Percentiles rank a stretch among this genome's conserved stretches.
Conservation (phyloP, 2,888 invertebrate species). For the Boloria euphrosyne region DNA sequence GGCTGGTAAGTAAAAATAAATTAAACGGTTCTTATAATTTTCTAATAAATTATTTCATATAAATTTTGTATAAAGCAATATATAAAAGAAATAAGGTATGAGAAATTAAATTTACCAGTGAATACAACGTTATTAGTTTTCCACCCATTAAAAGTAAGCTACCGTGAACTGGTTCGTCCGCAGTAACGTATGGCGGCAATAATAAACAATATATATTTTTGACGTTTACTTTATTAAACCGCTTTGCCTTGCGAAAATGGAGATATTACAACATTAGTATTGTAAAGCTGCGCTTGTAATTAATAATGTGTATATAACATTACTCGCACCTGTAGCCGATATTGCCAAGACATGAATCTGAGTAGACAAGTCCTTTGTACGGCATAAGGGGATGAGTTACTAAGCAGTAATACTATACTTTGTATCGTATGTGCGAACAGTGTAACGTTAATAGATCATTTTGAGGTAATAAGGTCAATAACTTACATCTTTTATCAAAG, state of each 20-base stretch:
- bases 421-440: conserved; percentile 54
- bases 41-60: too few species aligned
- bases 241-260: conserved; percentile 53
- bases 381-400: conserved; percentile 51
- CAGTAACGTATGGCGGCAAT: conserved; percentile 59
- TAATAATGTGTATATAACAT: conserved; percentile 23
- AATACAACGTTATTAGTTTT: conserved; percentile 65
- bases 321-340: conserved; percentile 59
- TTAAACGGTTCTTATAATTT: too few species aligned
- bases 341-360: conserved; percentile 62
- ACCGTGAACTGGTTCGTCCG: conserved; percentile 63
- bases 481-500: too few species aligned
- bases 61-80: too few species aligned
- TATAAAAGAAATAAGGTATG: too few species aligned
- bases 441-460: neutral
- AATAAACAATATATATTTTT: conserved; percentile 65
- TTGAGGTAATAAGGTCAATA: neutral
- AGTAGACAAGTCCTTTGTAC: conserved; percentile 55
- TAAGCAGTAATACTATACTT: conserved; percentile 48
- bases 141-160: conserved; percentile 61
- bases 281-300: conserved; percentile 17
- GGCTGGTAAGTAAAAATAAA: too few species aligned
- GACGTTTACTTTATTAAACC: conserved; percentile 46
- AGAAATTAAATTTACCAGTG: conserved; percentile 56
- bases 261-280: conserved; percentile 17